Evolutionary conservation across 2,113 vertebrate genomes (phyloP).

Genomic region (Octodon degus): DNA sequence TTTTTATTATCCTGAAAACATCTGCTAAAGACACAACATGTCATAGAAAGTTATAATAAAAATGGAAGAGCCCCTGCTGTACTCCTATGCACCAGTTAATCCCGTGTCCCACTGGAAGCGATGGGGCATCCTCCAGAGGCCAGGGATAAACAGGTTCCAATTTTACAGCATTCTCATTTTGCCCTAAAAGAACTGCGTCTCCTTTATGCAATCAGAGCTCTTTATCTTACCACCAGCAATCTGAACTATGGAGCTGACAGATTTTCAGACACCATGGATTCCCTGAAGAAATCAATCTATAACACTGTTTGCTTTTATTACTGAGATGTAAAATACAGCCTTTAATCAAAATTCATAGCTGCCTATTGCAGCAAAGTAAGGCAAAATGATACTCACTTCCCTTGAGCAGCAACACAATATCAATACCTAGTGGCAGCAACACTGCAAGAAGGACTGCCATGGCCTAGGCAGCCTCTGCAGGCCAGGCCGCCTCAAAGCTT

Average conservation of each 20-base stretch:
- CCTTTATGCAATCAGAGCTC: neutral
- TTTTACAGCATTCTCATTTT: neutral
- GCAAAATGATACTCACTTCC: neutral
- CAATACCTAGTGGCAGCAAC: neutral
- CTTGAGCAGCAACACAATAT: neutral
- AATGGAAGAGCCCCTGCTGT: neutral
- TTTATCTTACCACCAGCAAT: slow-evolving; percentile 6
- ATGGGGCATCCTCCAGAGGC: neutral
- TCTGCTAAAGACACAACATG: neutral
- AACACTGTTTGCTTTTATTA: neutral
- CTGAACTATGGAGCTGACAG: slow-evolving; percentile 19
- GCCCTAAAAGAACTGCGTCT: neutral
- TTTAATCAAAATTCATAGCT: slow-evolving; percentile 51
- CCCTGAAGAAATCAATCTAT: neutral
- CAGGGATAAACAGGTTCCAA: neutral
- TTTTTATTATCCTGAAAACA: slow-evolving; percentile 50
- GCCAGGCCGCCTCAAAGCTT: neutral
- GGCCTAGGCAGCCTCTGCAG: neutral
- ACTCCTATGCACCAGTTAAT: neutral
- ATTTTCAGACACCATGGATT: neutral
- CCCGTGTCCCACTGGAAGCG: fast-evolving
- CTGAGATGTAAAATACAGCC: slow-evolving; percentile 1
- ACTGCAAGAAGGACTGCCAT: neutral
- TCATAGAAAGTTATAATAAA: slow-evolving; percentile 24
- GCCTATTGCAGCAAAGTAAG: neutral